Evolutionary conservation across 1,140 invertebrate species (phyloP), one percentile per base, ranked within the genome.

Genomic region (Apis cerana): DNA sequence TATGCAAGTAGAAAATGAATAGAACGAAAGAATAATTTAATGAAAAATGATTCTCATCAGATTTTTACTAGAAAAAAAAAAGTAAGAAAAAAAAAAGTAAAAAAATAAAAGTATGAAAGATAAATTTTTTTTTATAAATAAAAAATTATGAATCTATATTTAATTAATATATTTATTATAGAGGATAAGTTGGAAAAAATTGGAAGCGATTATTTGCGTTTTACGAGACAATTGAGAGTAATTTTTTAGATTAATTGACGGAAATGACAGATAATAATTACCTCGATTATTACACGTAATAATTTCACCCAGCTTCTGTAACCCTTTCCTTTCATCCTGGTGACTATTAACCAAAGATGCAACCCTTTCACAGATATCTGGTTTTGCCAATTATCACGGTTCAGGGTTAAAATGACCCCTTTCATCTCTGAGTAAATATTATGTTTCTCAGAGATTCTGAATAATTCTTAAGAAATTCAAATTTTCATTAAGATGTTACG

Each of bases 241-340:
- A 74, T 69, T 27, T 21, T 58, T 9, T 33, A 12, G 48, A 71
- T 17, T n/a, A 52, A 12, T 12, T 11, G 43, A 65, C 23, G 33
- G 11, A 33, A 83, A 75, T 23, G 69, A 78, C 56, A 2, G 23
- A 13, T 43, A 68, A 80, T 80, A 58, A 69, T 59, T 80, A 15
- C 62, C 61, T 81, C 72, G 74, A 91, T 88, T 84, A 90, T 91
- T 86, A 23, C 69, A 70, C 75, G 88, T 89, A 88, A 91, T 91
- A 70, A 80, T 83, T 89, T 81, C 68, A 67, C 15, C 15, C 75
- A 85, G 89, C 84, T 85, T 69, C 23, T 7, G 52, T 76, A 90
- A 91, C 89, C 90, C 88, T 90, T 91, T 89, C 84, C 85, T 81
- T 89, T 86, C 48, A 82, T 15, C n/a, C 61, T n/a, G 23, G 13